Base-by-base conservation (phyloP, 2,113 vertebrate genomes). In the Dipodomys spectabilis region DNA sequence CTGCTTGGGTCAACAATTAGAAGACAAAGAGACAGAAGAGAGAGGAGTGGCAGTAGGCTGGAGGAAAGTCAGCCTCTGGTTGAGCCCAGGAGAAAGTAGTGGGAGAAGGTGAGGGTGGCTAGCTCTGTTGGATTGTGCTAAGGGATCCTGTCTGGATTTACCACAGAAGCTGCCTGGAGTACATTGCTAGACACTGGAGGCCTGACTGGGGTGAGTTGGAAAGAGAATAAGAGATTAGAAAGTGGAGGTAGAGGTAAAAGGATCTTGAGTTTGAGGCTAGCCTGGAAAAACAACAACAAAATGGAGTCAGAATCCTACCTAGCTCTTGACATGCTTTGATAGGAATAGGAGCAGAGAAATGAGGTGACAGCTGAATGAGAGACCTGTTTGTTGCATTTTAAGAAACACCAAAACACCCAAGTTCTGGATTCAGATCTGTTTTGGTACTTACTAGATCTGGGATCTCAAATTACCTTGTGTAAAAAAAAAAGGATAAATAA, bases 321-420 rank as follows among this genome's bases (percentile, higher is more conserved):
- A n/a, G 12, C 2, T 80, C 65, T 53, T n/a, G 84, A 65, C 44
- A 30, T 25, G 7, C 19, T 79, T 60, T 65, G 60, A 11, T 25
- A 19, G 78, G 49, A 73, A 5, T 69, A 32, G 60, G 30, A 78
- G 25, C 85, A 73, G 79, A 81, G 27, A 64, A 68, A 22, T 16
- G 64, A 53, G 28, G 20, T 13, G 45, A 53, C 27, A n/a, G 60
- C 67, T 77, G 35, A 23, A 7, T 28, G 64, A 79, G 68, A 79
- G 60, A 6, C 27, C 87, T 89, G n/a, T 72, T 81, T 86, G 18
- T 49, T 85, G 7, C 67, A 0, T 84, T 89, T 84, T 78, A 73
- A 83, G 45, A 93, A 68, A n/a, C 57, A 45, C 49, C 72, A 22
- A 77, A 86, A 35, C n/a, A 20, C 23, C 2, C 0, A 67, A 4